Base-by-base conservation (phyloP, 1,140 invertebrate species). In the Drosophila prosaltans region DNA sequence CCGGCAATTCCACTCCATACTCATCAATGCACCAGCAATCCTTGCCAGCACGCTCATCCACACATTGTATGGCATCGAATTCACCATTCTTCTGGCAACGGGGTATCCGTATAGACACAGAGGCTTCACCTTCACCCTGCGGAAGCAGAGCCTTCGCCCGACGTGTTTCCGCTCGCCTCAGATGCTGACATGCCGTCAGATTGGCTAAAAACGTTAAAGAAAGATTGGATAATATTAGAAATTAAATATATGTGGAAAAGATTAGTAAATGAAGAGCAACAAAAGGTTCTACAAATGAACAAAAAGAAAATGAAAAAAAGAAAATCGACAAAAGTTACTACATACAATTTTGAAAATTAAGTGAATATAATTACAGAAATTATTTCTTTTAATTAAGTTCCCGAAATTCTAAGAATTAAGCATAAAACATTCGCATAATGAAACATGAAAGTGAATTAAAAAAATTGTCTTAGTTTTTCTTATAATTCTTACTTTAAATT, bases 21-120 rank as follows among this genome's bases (percentile, higher is more conserved):
- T 95, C 93, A 85, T 97, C 96, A 4, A 97, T 96, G 85, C 97
- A 97, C 95, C 96, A 97, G 83, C 96, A 97, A 76, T 91, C 77
- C n/a, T 93, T 93, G 71, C 93, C 94, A 55, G 94, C 93, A 36
- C 94, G 94, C 39, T 94, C 94, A 40, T 95, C 94, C 39, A 94
- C 94, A 81, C 96, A 97, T 90, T 97, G 97, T 11, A 97, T 93
- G 28, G 93, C 93, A 84, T 96, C 95, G 78, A 97, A 97, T 68
- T 95, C 95, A 3, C 96, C 96, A 4, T 93, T 92, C 59, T 93
- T 93, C 78, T 94, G 93, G 81, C 96, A 97, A 5, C 95, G 93
- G 0, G 96, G 96, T 21, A 95, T 93, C 5, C 95, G 93, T n/a
- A 96, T 93, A 2, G 93, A 93, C 1, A 91, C 91, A 4, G 7